phyloP scores from a whole-genome alignment of 2,113 vertebrate genomes.

The Atractosteus spatula region DNA sequence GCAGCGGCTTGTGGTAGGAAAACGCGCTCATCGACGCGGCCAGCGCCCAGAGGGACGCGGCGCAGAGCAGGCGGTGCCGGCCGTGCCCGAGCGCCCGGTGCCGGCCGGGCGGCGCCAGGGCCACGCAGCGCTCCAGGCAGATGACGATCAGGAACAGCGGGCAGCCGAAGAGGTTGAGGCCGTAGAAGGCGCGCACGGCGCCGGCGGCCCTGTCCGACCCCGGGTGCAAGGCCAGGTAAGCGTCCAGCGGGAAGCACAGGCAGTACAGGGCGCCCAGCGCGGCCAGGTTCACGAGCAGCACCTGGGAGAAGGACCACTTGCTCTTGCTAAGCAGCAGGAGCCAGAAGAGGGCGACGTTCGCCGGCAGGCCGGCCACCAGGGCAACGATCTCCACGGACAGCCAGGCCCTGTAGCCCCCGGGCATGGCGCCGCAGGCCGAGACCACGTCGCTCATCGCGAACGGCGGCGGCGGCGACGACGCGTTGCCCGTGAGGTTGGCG shows the following conservation, averaged over 20 bases:
- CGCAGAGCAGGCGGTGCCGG: conserved; percentile 37
- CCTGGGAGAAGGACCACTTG: conserved; percentile 33
- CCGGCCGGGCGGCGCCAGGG: conserved; percentile 34
- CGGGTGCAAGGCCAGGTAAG: background rate
- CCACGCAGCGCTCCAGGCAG: conserved; percentile 54
- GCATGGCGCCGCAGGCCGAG: background rate
- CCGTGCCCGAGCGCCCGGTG: conserved; percentile 37
- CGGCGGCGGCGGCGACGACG: too few relatives aligned
- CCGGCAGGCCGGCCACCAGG: conserved; percentile 15
- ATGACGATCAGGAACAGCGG: conserved; percentile 53
- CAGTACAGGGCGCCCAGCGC: conserved; percentile 31
- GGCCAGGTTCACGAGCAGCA: conserved; percentile 40
- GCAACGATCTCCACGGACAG: conserved; percentile 20
- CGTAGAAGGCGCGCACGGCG: background rate
- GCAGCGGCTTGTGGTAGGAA: background rate
- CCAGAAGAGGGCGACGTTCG: conserved; percentile 36
- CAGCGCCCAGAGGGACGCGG: conserved; percentile 38
- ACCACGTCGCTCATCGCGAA: too few relatives aligned
- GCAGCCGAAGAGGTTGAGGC: conserved; percentile 45
- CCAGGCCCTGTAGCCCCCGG: background rate
- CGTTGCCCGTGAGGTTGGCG: too few relatives aligned
- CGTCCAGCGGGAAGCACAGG: conserved; percentile 28
- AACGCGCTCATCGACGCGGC: conserved; percentile 25
- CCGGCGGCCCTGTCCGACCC: background rate
- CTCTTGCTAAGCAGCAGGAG: conserved; percentile 30